phyloP scores from a whole-genome alignment of 2,113 vertebrate species.

The Suricata suricatta region DNA sequence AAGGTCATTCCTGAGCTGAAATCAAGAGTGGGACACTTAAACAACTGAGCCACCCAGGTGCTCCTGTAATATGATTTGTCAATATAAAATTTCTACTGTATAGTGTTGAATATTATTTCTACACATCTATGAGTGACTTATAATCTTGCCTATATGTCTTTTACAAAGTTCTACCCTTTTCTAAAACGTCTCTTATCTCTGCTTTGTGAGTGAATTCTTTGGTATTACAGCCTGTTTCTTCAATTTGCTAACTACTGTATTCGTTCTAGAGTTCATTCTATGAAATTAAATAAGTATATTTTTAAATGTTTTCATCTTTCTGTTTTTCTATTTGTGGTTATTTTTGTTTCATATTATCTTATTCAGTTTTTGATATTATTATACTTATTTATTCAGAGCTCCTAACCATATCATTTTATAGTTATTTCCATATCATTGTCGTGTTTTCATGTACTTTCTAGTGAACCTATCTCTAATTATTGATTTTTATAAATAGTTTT shows the following conservation, averaged over 20 bases:
- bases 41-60: too few species aligned
- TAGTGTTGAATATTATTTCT: not conserved
- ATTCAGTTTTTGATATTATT: not conserved
- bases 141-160: not conserved
- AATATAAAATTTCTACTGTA: not conserved
- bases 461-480: not conserved
- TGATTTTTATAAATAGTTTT: not conserved
- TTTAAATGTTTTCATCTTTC: not conserved
- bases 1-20: too few species aligned
- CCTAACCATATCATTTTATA: not conserved
- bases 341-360: not conserved
- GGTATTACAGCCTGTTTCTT: not conserved
- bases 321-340: not conserved
- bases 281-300: not conserved
- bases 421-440: not conserved
- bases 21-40: too few species aligned
- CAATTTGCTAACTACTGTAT: not conserved
- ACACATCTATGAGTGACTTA: not conserved
- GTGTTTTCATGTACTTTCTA: not conserved
- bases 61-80: not conserved
- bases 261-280: not conserved
- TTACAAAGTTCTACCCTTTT: not conserved
- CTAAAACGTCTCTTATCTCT: not conserved
- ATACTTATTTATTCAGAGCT: not conserved
- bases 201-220: not conserved